A percentile compares a stretch with the other conserved stretches of the same genome.
Conservation (phyloP, 2,888 invertebrate genomes). For the Microdon myrmicae region DNA sequence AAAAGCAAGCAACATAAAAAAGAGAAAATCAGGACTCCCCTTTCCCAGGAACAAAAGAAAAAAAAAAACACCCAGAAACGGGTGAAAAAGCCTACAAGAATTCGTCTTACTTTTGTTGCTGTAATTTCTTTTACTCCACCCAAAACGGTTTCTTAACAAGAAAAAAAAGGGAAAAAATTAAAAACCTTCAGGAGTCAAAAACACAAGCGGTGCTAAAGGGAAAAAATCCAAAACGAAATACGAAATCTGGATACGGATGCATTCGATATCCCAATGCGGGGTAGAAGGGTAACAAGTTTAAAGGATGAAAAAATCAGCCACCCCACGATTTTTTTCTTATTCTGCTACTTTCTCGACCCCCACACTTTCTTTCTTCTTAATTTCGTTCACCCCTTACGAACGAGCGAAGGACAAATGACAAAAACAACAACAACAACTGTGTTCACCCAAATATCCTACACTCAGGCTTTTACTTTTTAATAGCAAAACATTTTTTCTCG, state of each 20-base stretch:
- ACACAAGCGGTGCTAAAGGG: conserved; percentile 43
- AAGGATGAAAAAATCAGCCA: conserved; percentile 47
- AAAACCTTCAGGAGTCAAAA: conserved; percentile 41
- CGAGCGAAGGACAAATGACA: conserved; percentile 16
- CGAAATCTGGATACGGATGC: conserved; percentile 46
- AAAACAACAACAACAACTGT: conserved; percentile 41
- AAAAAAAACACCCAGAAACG: no score
- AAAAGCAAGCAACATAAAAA: no score
- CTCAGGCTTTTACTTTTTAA: conserved; percentile 52
- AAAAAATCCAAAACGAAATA: conserved; percentile 25
- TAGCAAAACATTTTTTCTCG: conserved; percentile 49
- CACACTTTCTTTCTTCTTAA: conserved; percentile 46
- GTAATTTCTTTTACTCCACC: no score
- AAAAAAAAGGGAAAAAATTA: no score
- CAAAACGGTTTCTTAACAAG: no score
- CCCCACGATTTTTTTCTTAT: conserved; percentile 31
- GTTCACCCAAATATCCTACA: conserved; percentile 43
- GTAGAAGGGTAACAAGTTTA: conserved; percentile 52
- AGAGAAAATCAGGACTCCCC: no score
- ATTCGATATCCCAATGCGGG: conserved; percentile 45
- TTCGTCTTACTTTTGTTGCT: no score
- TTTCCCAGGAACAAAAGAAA: no score
- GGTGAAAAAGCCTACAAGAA: no score
- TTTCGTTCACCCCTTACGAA: conserved; percentile 50
- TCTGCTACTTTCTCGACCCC: conserved; percentile 26